Evolutionary conservation across 92 coral and sea anemone species (phyloP).

Genomic region (Zoanthus gigantus): DNA sequence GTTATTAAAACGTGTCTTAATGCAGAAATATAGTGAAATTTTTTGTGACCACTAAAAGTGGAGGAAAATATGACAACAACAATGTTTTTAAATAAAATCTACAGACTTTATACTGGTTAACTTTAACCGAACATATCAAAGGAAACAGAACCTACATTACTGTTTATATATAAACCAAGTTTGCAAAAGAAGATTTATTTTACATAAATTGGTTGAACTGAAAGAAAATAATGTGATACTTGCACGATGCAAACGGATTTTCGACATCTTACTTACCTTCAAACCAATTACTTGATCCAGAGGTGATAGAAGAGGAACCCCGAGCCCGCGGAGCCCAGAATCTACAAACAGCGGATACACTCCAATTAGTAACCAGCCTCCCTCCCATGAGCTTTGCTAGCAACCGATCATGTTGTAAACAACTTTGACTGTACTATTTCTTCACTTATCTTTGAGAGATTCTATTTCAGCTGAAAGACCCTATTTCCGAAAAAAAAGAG

Average conservation of each 20-base stretch:
- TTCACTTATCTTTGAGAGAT: neutral
- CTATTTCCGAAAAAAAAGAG: neutral
- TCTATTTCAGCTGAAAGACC: neutral
- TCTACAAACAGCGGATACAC: constrained; percentile 25
- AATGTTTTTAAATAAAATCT: neutral
- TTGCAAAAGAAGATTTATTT: neutral
- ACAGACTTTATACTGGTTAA: neutral
- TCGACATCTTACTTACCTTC: constrained; percentile 24
- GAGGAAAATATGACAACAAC: neutral
- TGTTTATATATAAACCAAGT: neutral
- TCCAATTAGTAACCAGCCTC: constrained; percentile 12
- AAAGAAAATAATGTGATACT: neutral
- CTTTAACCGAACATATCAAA: neutral
- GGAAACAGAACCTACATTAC: neutral
- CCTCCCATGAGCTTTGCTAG: neutral
- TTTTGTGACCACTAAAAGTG: neutral
- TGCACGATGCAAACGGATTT: constrained; percentile 31
- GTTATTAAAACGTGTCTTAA: neutral
- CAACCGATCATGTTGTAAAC: constrained; percentile 16
- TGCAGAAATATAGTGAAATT: neutral
- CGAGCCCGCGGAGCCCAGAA: neutral
- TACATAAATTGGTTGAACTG: neutral
- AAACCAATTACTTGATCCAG: constrained; percentile 33
- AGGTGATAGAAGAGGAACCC: constrained; percentile 35
- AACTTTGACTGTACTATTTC: neutral